Base-by-base conservation (phyloP, 2,888 invertebrate species). In the Pimpla rufipes region DNA sequence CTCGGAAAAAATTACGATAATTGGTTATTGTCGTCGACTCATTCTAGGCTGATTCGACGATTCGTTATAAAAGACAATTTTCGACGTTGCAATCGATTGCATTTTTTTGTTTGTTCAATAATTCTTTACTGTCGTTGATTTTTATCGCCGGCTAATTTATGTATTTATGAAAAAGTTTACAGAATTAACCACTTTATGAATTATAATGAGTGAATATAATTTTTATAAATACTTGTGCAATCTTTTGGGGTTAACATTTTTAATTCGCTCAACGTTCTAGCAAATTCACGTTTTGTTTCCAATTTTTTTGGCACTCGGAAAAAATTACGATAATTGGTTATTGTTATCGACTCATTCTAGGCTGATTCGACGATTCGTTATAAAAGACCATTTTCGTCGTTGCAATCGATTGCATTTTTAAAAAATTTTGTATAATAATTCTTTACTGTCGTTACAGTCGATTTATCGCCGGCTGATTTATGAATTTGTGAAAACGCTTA, bases 1-100 rank as follows among this genome's bases (percentile, higher is more conserved):
- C 2, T 59, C 45, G 37, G 11, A 64, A 40, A 16, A 62, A 62
- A 40, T 18, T 0, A 37, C 16, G 37, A 62, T 37, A 62, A 62
- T 62, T 62, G 16, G 62, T 62, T 55, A 64, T 79, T 64, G 35
- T 66, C 55, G 23, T 57, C 10, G 47, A 71, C 35, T 62, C 16
- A 62, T 62, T 59, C n/a, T 13, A 0, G 5, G 37, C 37, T 4
- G 10, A 40, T 37, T 59, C 35, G n/a, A 6, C 35, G 16, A 35
- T 59, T 59, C 29, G 55, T 13, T 23, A 4, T 13, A 21, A 47
- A 16, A n/a, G n/a, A n/a, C 6, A 47, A 47, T 47, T 47, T 47
- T 13, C n/a, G 3, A 47, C n/a, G 2, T 52, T 52, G 18, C 18
- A 52, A 10, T 21, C 18, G 18, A 21, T 10, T 18, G 10, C 10